These are phyloP conservation scores for Coranthus polyacanthus DNA, from an alignment of 2,797 vertebrate species.

Conservation along the genomic window DNA sequence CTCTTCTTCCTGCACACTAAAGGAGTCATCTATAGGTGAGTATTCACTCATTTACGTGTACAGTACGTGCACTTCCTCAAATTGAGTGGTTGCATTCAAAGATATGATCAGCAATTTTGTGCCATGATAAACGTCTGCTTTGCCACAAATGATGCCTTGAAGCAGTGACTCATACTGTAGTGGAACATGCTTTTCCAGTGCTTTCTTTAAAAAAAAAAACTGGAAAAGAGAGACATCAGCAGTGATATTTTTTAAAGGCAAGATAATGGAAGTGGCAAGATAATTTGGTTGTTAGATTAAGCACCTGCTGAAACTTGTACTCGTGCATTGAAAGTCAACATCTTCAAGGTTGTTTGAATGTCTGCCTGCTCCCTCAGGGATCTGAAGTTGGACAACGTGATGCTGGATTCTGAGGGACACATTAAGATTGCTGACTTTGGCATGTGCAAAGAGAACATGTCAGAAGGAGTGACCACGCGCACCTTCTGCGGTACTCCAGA, in stretches of 20 bases:
- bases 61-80: not conserved
- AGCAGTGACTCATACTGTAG: not conserved
- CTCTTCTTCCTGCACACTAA: slow-evolving; percentile 94
- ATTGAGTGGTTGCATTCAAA: not conserved
- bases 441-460: slow-evolving; percentile 98
- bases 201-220: too few species aligned
- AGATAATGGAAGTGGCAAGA: not conserved
- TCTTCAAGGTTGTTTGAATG: slow-evolving; percentile 14
- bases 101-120: not conserved
- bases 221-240: not conserved
- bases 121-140: not conserved
- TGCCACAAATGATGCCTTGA: not conserved
- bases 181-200: not conserved
- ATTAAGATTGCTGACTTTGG: slow-evolving; percentile 99
- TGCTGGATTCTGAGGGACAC: slow-evolving; percentile 96
- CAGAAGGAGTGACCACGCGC: slow-evolving; percentile 90
- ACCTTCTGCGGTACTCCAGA: slow-evolving; percentile 99
- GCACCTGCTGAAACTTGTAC: not conserved
- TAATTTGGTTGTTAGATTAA: not conserved
- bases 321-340: not conserved
- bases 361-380: slow-evolving; percentile 83
- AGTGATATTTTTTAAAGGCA: not conserved
- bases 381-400: slow-evolving; percentile 97
- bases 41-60: slow-evolving; percentile 24
- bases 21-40: slow-evolving; percentile 95